phyloP scores from a whole-genome alignment of 2,797 vertebrate genomes.

The Gymnothorax javanicus region DNA sequence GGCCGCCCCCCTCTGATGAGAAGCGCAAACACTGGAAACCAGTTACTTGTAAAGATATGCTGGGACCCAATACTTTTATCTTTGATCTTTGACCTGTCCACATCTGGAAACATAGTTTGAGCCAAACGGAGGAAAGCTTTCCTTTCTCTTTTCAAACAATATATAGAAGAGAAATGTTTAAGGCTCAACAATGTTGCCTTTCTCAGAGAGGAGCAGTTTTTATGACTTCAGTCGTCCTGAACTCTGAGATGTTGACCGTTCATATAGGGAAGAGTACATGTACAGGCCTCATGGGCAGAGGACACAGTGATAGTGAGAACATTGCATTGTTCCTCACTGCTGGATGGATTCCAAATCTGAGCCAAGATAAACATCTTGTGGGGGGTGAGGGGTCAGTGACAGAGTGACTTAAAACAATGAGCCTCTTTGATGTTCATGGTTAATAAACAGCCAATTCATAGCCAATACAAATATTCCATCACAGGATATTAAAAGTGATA shows the following conservation, averaged over 20 bases:
- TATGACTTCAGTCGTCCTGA: conserved; percentile 75
- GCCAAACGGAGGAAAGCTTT: conserved; percentile 86
- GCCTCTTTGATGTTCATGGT: conserved; percentile 77
- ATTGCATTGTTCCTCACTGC: conserved; percentile 69
- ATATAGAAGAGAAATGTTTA: conserved; percentile 36
- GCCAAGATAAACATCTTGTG: conserved; percentile 78
- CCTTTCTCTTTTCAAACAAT: conserved; percentile 66
- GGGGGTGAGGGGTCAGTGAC: conserved; percentile 63
- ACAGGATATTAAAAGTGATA: conserved; percentile 68
- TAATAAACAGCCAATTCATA: conserved; percentile 67
- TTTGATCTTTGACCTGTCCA: conserved; percentile 85
- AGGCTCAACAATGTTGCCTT: conserved; percentile 58
- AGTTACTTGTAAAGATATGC: conserved; percentile 73
- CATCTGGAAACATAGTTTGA: conserved; percentile 96
- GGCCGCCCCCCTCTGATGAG: conserved; percentile 81
- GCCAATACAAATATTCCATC: conserved; percentile 79
- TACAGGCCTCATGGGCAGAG: conserved; percentile 62
- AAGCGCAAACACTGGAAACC: conserved; percentile 78
- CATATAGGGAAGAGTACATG: conserved; percentile 62
- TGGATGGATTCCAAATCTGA: conserved; percentile 74
- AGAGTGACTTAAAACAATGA: conserved; percentile 62
- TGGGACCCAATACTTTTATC: conserved; percentile 96
- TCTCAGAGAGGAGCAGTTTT: conserved; percentile 61
- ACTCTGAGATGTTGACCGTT: conserved; percentile 76
- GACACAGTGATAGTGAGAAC: conserved; percentile 68